Conservation (phyloP, 2,113 vertebrate genomes). For the Tetraodon nigroviridis region DNA sequence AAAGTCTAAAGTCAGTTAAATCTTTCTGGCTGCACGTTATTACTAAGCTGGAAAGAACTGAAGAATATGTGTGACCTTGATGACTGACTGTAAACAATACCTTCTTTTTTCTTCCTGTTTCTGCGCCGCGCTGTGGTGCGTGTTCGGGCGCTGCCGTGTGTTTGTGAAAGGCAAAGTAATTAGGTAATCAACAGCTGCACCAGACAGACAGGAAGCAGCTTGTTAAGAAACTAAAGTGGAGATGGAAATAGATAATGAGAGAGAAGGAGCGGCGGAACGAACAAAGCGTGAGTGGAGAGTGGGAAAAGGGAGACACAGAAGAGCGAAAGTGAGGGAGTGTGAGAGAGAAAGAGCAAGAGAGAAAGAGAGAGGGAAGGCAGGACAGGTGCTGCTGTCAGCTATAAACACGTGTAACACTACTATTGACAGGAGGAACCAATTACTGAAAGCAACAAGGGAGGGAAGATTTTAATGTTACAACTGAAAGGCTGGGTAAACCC, state of each 20-base stretch:
- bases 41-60: background rate
- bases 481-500: conserved; percentile 30
- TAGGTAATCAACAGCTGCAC: conserved; percentile 71
- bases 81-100: conserved; percentile 41
- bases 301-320: conserved; percentile 1
- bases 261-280: conserved; percentile 22
- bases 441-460: conserved; percentile 39
- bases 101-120: conserved; percentile 7
- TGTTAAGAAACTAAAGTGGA: conserved; percentile 60
- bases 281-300: conserved; percentile 26
- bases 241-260: conserved; percentile 62
- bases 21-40: background rate
- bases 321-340: background rate
- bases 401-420: conserved; percentile 45
- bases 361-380: conserved; percentile 1
- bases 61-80: conserved; percentile 17
- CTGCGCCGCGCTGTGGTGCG: background rate
- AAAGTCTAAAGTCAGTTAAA: background rate
- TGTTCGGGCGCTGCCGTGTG: conserved; percentile 1
- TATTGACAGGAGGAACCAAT: conserved; percentile 49
- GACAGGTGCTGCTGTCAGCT: conserved; percentile 57
- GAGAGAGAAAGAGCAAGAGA: background rate
- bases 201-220: conserved; percentile 69
- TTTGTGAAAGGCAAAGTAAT: conserved; percentile 52
- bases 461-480: conserved; percentile 41